These are phyloP conservation scores for Elachura formosa DNA, from an alignment of 2,113 vertebrate genomes.

Conservation along the genomic window DNA sequence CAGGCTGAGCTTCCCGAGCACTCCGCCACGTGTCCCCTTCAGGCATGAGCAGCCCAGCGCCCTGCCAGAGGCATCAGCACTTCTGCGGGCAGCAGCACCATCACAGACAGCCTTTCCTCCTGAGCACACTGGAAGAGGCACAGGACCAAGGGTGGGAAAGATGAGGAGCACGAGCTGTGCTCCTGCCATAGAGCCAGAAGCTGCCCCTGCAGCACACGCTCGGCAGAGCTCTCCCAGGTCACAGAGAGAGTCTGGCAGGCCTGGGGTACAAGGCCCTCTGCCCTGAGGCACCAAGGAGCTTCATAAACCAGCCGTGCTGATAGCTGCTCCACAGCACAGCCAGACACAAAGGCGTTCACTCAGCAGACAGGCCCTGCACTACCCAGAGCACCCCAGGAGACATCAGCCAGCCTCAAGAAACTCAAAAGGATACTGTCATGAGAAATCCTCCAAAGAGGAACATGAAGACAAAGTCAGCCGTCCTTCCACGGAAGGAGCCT, in stretches of 20 bases:
- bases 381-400: background rate
- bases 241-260: background rate
- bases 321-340: background rate
- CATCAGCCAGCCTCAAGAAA: background rate
- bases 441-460: conserved; percentile 85
- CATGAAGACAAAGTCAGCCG: conserved; percentile 87
- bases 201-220: background rate
- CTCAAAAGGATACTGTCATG: conserved; percentile 84
- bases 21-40: background rate
- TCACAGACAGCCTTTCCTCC: background rate
- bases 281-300: background rate
- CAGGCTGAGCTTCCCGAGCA: background rate
- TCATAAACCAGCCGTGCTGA: background rate
- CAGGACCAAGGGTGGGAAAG: background rate
- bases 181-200: background rate
- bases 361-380: background rate
- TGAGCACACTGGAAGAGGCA: background rate
- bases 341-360: fast-evolving
- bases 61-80: background rate
- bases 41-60: background rate
- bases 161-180: background rate
- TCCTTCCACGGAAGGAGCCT: conserved; percentile 84
- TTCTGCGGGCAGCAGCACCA: background rate
- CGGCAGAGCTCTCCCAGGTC: background rate
- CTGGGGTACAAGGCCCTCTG: background rate